Evolutionary conservation across 2,888 invertebrate species (phyloP), one percentile per base, ranked within the genome.

Genomic region (Nephrocerus scutellatus): DNA sequence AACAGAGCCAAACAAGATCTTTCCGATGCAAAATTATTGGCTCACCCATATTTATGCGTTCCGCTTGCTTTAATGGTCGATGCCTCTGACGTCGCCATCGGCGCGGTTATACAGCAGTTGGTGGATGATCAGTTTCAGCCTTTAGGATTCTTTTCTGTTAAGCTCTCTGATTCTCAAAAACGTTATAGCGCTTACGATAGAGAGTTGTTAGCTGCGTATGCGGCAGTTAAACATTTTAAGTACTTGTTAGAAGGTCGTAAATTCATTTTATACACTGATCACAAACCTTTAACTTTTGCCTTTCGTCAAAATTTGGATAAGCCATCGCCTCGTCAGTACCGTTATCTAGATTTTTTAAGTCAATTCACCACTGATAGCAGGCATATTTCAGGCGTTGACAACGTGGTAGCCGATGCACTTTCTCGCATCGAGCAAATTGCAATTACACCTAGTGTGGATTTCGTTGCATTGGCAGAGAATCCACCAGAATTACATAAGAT

Each of bases 131-230:
- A n/a, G n/a, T 25, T 30, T 30, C 43, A 62, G 46, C 63, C 63
- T 0, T 40, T 66, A 8, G 56, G 54, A 3, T 68, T 63, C 39
- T 65, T 58, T 40, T 63, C 62, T 1, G 47, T 46, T 30, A 59
- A 60, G 22, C 39, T 68, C 4, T 51, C 41, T 15, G 41, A 53
- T 1, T 37, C 60, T 0, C 55, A 68, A 43, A 35, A 24, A 12
- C 60, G 57, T 4, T 68, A 66, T 18, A 36, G 37, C 10, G 39
- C 46, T 1, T 68, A 66, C 41, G 66, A 70, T 39, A 25, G 62
- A 9, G 63, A 66, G 44, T 52, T 69, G 0, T 45, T 62, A 4
- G 64, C 63, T 0, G 59, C 63, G 2, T 68, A 64, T 31, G 46
- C 51, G 19, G 55, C 60, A 1, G 48, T 68, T 0, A 55, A 55